These are phyloP conservation scores for Poecile montanus DNA, from an alignment of 2,797 vertebrate species.

Conservation along the genomic window DNA sequence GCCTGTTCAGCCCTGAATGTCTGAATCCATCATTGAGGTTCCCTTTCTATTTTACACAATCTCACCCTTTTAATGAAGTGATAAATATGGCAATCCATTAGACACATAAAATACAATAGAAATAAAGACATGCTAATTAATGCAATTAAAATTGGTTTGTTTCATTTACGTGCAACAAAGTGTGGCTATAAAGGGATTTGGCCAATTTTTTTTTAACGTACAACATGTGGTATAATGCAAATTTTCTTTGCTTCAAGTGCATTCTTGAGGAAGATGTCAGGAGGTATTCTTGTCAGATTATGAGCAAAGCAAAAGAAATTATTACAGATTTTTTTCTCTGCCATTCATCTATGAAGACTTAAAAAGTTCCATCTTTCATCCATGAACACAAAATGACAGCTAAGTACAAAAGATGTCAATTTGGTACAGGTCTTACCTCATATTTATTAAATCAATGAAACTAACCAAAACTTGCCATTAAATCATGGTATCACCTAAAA, in stretches of 20 bases:
- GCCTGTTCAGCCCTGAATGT: background rate
- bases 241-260: background rate
- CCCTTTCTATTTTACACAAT: background rate
- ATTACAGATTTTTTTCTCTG: background rate
- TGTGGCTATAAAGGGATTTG: background rate
- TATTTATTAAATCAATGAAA: background rate
- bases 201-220: background rate
- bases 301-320: background rate
- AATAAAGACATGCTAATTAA: background rate
- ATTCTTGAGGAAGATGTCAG: background rate
- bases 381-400: background rate
- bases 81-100: background rate
- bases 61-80: background rate
- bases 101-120: background rate
- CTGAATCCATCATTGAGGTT: background rate
- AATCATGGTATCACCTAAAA: background rate
- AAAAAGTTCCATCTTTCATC: background rate
- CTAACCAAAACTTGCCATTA: background rate
- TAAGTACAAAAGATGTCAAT: background rate
- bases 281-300: background rate
- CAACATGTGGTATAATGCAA: rapidly evolving
- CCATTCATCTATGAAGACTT: background rate
- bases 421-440: background rate
- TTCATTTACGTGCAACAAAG: background rate
- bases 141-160: background rate